phyloP scores from a whole-genome alignment of 1,140 invertebrate species.

The Cheumatopsyche charites region DNA sequence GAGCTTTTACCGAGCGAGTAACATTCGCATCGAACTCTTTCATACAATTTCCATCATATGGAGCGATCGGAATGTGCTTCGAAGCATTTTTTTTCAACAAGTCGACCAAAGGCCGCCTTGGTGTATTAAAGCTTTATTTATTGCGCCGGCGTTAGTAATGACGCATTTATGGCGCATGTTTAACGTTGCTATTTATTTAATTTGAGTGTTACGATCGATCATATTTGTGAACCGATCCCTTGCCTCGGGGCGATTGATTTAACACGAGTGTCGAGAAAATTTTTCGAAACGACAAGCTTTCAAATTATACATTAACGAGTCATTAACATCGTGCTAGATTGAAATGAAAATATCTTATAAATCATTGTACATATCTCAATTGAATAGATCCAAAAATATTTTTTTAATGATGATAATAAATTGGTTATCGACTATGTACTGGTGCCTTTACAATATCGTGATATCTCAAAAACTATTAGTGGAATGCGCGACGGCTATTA shows the following conservation, averaged over 20 bases:
- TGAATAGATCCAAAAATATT: too few relatives aligned
- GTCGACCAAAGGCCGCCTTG: neutral
- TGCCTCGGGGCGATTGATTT: conserved; percentile 21
- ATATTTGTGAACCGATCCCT: conserved; percentile 34
- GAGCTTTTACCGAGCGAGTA: conserved; percentile 4
- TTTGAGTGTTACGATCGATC: conserved; percentile 38
- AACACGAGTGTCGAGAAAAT: neutral
- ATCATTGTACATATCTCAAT: too few relatives aligned
- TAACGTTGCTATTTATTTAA: conserved; percentile 35
- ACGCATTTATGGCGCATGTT: conserved; percentile 36
- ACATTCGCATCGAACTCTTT: conserved; percentile 16
- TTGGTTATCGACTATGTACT: too few relatives aligned
- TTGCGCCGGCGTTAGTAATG: conserved; percentile 25
- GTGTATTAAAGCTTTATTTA: conserved; percentile 26
- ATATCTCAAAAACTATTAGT: neutral
- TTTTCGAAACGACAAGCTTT: too few relatives aligned
- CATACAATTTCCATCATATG: neutral
- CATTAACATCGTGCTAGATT: too few relatives aligned
- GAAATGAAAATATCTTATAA: too few relatives aligned
- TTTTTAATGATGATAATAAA: too few relatives aligned
- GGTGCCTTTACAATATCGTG: too few relatives aligned
- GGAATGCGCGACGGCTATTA: too few relatives aligned
- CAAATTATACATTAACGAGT: too few relatives aligned
- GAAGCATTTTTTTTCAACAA: conserved; percentile 17
- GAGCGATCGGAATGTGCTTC: conserved; percentile 3